Percentiles rank a stretch among this genome's conserved stretches.
Evolutionary conservation across 2,888 invertebrate species (phyloP).

Genomic region (Steinernema carpocapsae): DNA sequence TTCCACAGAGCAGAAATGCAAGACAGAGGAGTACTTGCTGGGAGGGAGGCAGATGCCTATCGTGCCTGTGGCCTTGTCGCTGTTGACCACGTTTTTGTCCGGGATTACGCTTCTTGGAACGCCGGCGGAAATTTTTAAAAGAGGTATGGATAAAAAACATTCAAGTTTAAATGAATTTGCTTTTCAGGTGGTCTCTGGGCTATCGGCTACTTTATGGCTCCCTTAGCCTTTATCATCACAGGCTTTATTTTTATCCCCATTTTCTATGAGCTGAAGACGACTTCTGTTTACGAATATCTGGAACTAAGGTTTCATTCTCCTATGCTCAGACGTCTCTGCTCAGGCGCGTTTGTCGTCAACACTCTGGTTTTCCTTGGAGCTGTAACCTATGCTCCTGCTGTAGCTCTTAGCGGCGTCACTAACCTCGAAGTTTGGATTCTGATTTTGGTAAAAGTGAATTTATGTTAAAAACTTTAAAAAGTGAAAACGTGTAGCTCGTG

Average conservation of each 20-base stretch:
- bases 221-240: slow-evolving; percentile 26
- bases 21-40: slow-evolving; percentile 79
- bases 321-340: slow-evolving; percentile 28
- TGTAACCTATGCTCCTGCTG: slow-evolving; percentile 39
- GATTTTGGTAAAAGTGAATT: slow-evolving; percentile 30
- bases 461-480: background rate
- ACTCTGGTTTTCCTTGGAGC: slow-evolving; percentile 39
- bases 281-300: slow-evolving; percentile 40
- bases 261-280: slow-evolving; percentile 36
- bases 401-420: slow-evolving; percentile 39
- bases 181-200: too few species aligned
- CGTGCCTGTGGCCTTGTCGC: slow-evolving; percentile 83
- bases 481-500: background rate
- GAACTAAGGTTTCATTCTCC: slow-evolving; percentile 37
- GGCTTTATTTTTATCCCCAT: slow-evolving; percentile 38
- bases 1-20: background rate
- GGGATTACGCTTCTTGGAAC: slow-evolving; percentile 84
- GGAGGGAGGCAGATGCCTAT: slow-evolving; percentile 80
- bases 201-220: background rate
- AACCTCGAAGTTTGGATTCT: slow-evolving; percentile 25
- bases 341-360: slow-evolving; percentile 36
- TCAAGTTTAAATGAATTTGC: too few species aligned
- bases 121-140: slow-evolving; percentile 80
- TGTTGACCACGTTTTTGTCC: slow-evolving; percentile 91
- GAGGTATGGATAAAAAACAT: too few species aligned